phyloP scores from a whole-genome alignment of 2,113 vertebrate species.

The Heterocephalus glaber region DNA sequence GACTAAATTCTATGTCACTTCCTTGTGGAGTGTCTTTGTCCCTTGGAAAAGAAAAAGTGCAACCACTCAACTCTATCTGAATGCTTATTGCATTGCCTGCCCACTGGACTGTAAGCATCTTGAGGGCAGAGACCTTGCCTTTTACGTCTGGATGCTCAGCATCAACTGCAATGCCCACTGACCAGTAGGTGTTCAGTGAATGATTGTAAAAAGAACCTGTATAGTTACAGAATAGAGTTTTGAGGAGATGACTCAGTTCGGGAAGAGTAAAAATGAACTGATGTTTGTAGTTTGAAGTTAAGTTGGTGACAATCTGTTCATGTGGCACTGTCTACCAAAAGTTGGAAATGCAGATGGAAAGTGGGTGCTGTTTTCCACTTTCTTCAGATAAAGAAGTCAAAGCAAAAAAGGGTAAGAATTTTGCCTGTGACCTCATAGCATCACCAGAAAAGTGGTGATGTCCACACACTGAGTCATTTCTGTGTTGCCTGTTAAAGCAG shows the following conservation, averaged over 20 bases:
- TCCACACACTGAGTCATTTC: background rate
- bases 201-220: background rate
- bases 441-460: background rate
- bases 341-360: background rate
- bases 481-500: background rate
- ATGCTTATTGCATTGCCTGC: background rate
- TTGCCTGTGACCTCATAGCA: background rate
- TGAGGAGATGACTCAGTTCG: background rate
- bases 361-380: background rate
- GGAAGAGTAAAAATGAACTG: background rate
- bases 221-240: background rate
- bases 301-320: background rate
- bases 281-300: conserved; percentile 34
- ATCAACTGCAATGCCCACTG: background rate
- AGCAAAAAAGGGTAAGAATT: background rate
- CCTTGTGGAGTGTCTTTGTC: background rate
- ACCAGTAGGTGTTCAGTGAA: background rate
- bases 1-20: background rate
- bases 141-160: background rate
- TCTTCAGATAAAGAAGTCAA: background rate
- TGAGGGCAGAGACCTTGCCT: background rate
- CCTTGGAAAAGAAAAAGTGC: background rate
- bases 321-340: background rate
- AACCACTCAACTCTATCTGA: background rate
- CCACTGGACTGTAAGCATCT: background rate